Conservation (phyloP, 2,888 invertebrate species). For the Frankliniella fusca region DNA sequence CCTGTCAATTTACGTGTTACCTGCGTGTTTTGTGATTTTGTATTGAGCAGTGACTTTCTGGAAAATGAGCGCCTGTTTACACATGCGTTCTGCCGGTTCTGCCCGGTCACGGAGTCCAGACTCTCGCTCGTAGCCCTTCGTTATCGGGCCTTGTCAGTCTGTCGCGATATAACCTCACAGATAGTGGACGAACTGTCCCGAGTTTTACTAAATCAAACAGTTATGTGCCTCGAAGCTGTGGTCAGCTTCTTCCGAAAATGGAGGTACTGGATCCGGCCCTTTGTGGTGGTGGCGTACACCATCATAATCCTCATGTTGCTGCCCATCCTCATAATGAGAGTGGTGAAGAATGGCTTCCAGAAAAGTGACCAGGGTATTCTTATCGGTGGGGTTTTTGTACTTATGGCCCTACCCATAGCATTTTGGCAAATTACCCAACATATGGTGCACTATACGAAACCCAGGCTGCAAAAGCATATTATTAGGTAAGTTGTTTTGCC, state of each 20-base stretch:
- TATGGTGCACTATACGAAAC: slow-evolving; percentile 87
- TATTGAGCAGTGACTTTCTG: too few species aligned
- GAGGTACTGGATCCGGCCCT: slow-evolving; percentile 86
- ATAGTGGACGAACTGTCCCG: neutral
- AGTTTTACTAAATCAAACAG: neutral
- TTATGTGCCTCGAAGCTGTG: slow-evolving; percentile 33
- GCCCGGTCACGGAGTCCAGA: neutral
- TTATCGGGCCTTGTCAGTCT: neutral
- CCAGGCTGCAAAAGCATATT: slow-evolving; percentile 87
- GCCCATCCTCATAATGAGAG: slow-evolving; percentile 76
- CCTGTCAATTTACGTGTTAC: too few species aligned
- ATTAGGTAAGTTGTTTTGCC: slow-evolving; percentile 61
- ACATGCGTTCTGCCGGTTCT: neutral
- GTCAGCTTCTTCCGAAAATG: slow-evolving; percentile 51
- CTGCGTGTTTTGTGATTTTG: too few species aligned
- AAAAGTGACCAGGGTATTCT: slow-evolving; percentile 73
- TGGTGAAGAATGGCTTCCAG: slow-evolving; percentile 71
- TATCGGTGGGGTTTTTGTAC: slow-evolving; percentile 86
- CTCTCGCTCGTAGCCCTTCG: neutral
- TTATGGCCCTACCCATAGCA: slow-evolving; percentile 85
- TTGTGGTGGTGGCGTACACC: slow-evolving; percentile 73
- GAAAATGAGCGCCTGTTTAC: too few species aligned
- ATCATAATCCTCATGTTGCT: slow-evolving; percentile 77
- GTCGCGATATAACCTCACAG: neutral
- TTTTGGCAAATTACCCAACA: slow-evolving; percentile 94